phyloP scores from a whole-genome alignment of 2,888 invertebrate genomes.

The Phasia obesa region DNA sequence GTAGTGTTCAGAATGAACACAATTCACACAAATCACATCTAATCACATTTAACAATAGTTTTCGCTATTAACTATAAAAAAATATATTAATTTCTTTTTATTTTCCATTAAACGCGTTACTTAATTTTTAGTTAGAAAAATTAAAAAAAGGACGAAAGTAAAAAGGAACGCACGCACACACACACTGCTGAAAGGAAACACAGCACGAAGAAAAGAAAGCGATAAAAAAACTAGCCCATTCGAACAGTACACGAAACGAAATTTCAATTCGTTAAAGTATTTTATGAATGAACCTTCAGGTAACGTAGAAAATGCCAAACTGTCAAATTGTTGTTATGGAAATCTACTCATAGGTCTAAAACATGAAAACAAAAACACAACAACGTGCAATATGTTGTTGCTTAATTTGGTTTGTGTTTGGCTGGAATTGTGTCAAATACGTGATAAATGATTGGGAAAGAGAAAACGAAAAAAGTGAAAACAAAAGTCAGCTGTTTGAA shows the following conservation, averaged over 20 bases:
- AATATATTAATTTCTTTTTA: neutral
- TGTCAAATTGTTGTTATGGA: constrained; percentile 55
- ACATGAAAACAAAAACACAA: constrained; percentile 33
- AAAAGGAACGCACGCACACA: constrained; percentile 6
- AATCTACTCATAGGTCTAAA: constrained; percentile 3
- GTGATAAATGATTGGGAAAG: constrained; percentile 31
- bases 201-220: constrained; percentile 27
- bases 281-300: constrained; percentile 62
- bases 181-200: neutral
- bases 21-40: constrained; percentile 12
- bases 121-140: constrained; percentile 37
- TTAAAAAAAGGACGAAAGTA: constrained; percentile 32
- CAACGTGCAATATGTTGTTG: constrained; percentile 43
- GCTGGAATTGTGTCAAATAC: constrained; percentile 49
- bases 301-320: constrained; percentile 63
- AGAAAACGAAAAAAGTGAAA: neutral
- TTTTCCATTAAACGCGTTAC: constrained; percentile 44
- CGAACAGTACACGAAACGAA: constrained; percentile 23
- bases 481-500: constrained; percentile 38
- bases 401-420: constrained; percentile 52
- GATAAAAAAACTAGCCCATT: constrained; percentile 33
- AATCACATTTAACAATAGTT: too few species aligned
- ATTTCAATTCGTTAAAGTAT: constrained; percentile 18
- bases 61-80: neutral
- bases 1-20: neutral